A percentile compares a stretch with the other conserved stretches of the same genome.
Conservation (phyloP, 2,888 invertebrate species). For the Trissolcus brochymenae region DNA sequence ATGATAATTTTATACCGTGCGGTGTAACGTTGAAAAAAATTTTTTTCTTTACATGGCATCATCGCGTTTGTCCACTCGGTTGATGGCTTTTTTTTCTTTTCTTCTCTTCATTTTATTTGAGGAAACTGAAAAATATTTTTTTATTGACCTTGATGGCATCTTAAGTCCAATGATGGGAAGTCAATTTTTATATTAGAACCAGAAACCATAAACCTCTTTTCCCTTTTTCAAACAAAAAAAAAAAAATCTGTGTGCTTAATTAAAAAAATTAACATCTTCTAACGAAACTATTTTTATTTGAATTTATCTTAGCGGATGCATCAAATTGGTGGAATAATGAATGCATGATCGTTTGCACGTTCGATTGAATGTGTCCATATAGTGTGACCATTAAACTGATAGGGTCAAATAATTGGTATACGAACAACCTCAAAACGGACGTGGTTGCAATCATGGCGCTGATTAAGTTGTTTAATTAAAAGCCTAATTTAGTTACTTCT, state of each 20-base stretch:
- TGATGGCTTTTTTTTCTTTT: constrained; percentile 13
- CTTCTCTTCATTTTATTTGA: constrained; percentile 21
- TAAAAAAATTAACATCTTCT: neutral
- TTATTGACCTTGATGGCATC: no score
- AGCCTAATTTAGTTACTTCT: constrained; percentile 69
- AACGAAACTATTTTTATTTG: neutral
- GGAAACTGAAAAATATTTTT: neutral
- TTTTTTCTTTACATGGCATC: constrained; percentile 12
- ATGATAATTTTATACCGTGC: constrained; percentile 42
- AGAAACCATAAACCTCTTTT: no score
- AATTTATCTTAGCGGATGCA: neutral
- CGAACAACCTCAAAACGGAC: constrained; percentile 67
- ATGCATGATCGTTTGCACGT: constrained; percentile 39
- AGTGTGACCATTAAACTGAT: constrained; percentile 33
- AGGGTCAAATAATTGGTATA: constrained; percentile 65
- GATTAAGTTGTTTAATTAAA: constrained; percentile 75
- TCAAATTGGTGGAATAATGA: constrained; percentile 17
- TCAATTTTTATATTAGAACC: no score
- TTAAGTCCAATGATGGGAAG: no score
- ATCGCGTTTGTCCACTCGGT: constrained; percentile 6
- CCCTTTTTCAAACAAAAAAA: no score
- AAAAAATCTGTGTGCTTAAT: neutral
- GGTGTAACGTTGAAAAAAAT: constrained; percentile 27
- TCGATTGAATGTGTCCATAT: constrained; percentile 28
- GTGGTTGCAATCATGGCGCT: constrained; percentile 74